Conservation (phyloP, 2,797 vertebrate genomes). For the Brotogeris chrysoptera region DNA sequence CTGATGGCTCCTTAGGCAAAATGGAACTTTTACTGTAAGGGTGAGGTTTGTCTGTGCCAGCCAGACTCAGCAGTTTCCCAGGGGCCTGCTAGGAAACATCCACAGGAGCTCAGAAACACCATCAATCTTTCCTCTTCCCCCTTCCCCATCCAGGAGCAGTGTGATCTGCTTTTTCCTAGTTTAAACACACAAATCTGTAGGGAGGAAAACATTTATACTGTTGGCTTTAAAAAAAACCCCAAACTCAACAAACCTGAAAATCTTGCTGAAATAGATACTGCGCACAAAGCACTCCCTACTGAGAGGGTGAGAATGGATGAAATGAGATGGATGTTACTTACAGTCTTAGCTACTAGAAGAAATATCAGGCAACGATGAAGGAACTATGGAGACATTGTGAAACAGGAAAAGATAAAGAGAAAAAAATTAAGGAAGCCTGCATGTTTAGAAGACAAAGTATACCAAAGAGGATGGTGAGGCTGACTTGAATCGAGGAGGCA, state of each 20-base stretch:
- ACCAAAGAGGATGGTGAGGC: background rate
- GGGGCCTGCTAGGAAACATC: slow-evolving; percentile 8
- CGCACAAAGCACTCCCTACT: background rate
- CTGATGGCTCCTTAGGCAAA: background rate
- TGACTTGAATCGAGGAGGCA: background rate
- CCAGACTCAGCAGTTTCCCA: slow-evolving; percentile 33
- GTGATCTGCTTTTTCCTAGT: background rate
- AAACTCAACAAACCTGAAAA: background rate
- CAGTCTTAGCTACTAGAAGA: background rate
- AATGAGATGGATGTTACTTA: background rate
- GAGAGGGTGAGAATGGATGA: background rate
- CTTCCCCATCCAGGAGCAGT: background rate
- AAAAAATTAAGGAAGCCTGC: background rate
- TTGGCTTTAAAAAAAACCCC: background rate
- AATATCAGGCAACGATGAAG: background rate
- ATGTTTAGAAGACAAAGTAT: background rate
- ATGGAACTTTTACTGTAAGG: background rate
- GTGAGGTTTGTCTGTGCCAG: background rate
- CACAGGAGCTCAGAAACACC: background rate
- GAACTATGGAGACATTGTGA: background rate
- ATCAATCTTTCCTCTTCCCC: slow-evolving; percentile 4
- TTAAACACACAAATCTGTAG: background rate
- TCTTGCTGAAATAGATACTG: slow-evolving; percentile 10
- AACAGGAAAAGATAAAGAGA: background rate
- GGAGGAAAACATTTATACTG: background rate